Evolutionary conservation across 1,140 invertebrate genomes (phyloP).

Genomic region (Cydia pomonella): DNA sequence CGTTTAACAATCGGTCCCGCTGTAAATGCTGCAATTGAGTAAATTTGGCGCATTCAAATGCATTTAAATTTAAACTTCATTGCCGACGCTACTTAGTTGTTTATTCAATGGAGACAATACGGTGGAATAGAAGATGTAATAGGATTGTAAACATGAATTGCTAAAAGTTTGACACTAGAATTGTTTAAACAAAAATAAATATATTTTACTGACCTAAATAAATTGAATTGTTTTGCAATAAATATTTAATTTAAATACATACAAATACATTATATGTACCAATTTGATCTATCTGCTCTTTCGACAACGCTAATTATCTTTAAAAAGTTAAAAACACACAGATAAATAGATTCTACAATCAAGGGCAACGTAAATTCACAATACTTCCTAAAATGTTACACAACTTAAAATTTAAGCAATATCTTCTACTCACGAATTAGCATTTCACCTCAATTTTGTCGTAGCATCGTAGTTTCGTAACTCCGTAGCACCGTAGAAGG

Average conservation of each 20-base stretch:
- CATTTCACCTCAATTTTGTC: constrained; percentile 11
- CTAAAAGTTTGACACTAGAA: no score
- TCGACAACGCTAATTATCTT: no score
- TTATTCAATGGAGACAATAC: constrained; percentile 1
- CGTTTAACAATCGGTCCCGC: constrained; percentile 1
- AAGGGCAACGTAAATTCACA: not conserved
- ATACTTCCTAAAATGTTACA: not conserved
- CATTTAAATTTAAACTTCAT: constrained; percentile 12
- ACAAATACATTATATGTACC: no score
- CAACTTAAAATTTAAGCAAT: not conserved
- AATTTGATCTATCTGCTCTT: no score
- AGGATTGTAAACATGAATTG: not conserved
- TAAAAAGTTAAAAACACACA: no score
- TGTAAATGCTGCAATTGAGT: constrained; percentile 8
- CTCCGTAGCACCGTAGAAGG: constrained; percentile 33
- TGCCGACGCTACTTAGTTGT: not conserved
- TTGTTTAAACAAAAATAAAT: no score
- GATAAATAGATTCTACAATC: not conserved
- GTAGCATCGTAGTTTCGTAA: constrained; percentile 32
- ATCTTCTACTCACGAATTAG: constrained; percentile 4
- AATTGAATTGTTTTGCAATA: no score
- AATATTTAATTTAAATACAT: no score
- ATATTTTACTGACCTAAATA: no score
- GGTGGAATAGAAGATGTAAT: not conserved
- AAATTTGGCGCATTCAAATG: constrained; percentile 7